Percentiles rank a stretch among this genome's conserved stretches.
These are phyloP conservation scores for Plotosus lineatus DNA, from an alignment of 2,113 vertebrate genomes.

Conservation along the genomic window DNA sequence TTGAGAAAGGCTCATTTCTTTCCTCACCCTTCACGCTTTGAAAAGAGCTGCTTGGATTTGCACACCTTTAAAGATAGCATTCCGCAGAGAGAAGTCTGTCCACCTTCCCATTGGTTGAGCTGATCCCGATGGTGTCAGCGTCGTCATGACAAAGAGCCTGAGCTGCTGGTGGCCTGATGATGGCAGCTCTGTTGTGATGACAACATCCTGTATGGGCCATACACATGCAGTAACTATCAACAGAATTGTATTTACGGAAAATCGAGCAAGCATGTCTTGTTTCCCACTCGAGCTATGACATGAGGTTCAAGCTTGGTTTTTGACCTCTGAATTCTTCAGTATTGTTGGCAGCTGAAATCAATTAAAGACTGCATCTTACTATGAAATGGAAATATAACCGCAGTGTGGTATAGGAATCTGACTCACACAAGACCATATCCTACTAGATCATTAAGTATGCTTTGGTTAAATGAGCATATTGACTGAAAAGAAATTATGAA, in stretches of 20 bases:
- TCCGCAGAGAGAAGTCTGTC: slow-evolving; percentile 50
- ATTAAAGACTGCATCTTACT: slow-evolving; percentile 19
- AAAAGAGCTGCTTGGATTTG: slow-evolving; percentile 57
- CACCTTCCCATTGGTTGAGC: slow-evolving; percentile 46
- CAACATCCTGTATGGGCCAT: slow-evolving; percentile 51
- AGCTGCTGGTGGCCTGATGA: slow-evolving; percentile 49
- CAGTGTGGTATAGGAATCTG: neutral
- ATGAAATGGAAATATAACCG: neutral
- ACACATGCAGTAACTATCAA: slow-evolving; percentile 57
- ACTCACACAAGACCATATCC: neutral
- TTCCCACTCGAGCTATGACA: slow-evolving; percentile 16
- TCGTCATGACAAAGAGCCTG: slow-evolving; percentile 64
- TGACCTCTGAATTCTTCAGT: neutral
- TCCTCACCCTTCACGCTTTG: slow-evolving; percentile 43
- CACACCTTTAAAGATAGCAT: slow-evolving; percentile 49
- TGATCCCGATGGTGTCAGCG: slow-evolving; percentile 49
- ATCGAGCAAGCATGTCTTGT: neutral
- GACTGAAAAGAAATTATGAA: slow-evolving; percentile 2
- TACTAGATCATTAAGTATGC: neutral
- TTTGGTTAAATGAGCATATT: slow-evolving; percentile 4
- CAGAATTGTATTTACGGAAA: slow-evolving; percentile 53
- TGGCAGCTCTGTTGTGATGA: slow-evolving; percentile 63
- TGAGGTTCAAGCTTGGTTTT: slow-evolving; percentile 14
- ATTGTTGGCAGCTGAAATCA: slow-evolving; percentile 20
- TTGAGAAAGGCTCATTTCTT: slow-evolving; percentile 21